These are phyloP conservation scores for Sebastiscus albofasciatus DNA, from an alignment of 2,797 vertebrate species.

Conservation along the genomic window DNA sequence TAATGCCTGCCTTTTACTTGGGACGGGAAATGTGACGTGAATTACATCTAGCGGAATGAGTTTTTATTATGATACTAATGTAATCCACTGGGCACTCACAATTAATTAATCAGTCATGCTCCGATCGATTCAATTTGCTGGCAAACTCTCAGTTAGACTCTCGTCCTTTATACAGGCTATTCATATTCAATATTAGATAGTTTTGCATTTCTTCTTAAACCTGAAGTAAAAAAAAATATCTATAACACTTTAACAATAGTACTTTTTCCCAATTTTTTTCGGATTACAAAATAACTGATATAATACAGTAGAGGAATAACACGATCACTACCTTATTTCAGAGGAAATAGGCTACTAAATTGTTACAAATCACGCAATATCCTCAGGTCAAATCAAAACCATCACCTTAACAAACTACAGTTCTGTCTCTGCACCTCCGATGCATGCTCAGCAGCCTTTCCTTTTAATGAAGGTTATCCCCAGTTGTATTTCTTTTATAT, in stretches of 20 bases:
- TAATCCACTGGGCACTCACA: conserved; percentile 16
- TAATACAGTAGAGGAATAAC: background rate
- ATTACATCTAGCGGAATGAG: conserved; percentile 11
- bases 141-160: background rate
- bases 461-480: background rate
- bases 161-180: background rate
- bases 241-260: background rate
- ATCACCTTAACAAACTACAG: background rate
- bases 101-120: conserved; percentile 30
- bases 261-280: background rate
- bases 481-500: background rate
- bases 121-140: conserved; percentile 28
- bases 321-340: background rate
- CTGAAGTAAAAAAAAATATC: background rate
- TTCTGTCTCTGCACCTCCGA: background rate
- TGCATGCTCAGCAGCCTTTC: background rate
- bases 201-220: background rate
- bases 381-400: background rate
- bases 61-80: conserved; percentile 44
- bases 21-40: conserved; percentile 32
- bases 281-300: background rate
- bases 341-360: background rate
- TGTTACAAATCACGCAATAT: background rate
- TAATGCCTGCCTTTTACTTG: conserved; percentile 26
- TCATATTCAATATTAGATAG: background rate